Evolutionary conservation across 2,888 invertebrate species (phyloP).

Genomic region (Hyposoter dolosus): DNA sequence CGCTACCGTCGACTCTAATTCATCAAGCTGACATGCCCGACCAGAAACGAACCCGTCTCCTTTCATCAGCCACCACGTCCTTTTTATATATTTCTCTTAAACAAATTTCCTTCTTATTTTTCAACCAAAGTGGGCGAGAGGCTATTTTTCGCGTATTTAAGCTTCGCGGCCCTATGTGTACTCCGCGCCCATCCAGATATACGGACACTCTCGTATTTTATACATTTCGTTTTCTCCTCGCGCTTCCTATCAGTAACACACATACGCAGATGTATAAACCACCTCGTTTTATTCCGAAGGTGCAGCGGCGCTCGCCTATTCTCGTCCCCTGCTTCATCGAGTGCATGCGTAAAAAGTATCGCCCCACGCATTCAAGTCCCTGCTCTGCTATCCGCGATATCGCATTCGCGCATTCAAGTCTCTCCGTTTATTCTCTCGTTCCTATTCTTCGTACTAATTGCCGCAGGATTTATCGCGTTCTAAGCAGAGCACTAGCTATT

Average conservation of each 20-base stretch:
- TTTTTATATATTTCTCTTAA: conserved; percentile 24
- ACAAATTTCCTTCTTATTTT: conserved; percentile 24
- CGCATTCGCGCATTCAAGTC: not conserved
- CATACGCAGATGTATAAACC: not conserved
- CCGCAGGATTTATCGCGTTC: not conserved
- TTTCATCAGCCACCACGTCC: conserved; percentile 24
- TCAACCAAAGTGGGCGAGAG: conserved; percentile 23
- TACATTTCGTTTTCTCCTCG: not conserved
- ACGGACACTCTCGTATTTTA: not conserved
- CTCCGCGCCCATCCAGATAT: not conserved
- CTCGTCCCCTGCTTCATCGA: not conserved
- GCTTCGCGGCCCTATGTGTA: not conserved
- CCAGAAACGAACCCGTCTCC: conserved; percentile 67
- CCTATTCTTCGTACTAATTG: not conserved
- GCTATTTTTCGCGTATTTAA: conserved; percentile 16
- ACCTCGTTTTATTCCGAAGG: not conserved
- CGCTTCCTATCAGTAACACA: not conserved
- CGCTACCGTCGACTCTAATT: conserved; percentile 75
- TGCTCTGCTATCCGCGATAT: not conserved
- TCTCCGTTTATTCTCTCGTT: not conserved
- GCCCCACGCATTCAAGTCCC: conserved; percentile 8
- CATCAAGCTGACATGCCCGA: conserved; percentile 75
- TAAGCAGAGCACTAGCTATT: not conserved
- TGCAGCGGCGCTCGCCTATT: not conserved
- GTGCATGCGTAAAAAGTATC: not conserved